A percentile compares a stretch with the other conserved stretches of the same genome.
These are phyloP conservation scores for Pygocentrus nattereri DNA, from an alignment of 2,797 vertebrate species.

Conservation along the genomic window DNA sequence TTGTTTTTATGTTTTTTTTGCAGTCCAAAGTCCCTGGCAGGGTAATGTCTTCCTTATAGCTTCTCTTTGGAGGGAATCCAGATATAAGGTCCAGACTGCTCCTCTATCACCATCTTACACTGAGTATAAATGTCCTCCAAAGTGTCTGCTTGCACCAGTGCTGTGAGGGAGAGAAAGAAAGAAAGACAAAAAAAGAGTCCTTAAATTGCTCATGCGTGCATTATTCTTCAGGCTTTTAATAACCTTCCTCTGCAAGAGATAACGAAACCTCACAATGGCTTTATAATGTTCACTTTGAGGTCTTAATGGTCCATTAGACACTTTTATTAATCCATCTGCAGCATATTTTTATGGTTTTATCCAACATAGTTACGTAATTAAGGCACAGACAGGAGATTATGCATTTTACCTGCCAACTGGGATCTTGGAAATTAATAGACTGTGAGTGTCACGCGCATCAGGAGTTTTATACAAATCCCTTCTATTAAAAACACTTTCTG, in stretches of 20 bases:
- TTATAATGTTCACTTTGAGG: slow-evolving; percentile 31
- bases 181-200: not conserved
- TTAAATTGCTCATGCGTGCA: not conserved
- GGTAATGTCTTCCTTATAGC: slow-evolving; percentile 87
- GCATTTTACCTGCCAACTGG: slow-evolving; percentile 35
- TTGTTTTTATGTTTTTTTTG: slow-evolving; percentile 69
- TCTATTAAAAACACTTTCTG: not conserved
- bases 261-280: slow-evolving; percentile 10
- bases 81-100: slow-evolving; percentile 98
- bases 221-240: not conserved
- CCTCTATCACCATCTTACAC: slow-evolving; percentile 98
- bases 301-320: slow-evolving; percentile 42
- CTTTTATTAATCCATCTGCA: slow-evolving; percentile 11
- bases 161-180: slow-evolving; percentile 77
- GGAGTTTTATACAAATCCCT: not conserved
- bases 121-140: slow-evolving; percentile 98
- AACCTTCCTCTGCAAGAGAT: slow-evolving; percentile 8
- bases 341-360: not conserved
- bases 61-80: slow-evolving; percentile 99
- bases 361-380: slow-evolving; percentile 1
- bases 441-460: not conserved
- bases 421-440: slow-evolving; percentile 6
- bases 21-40: slow-evolving; percentile 80
- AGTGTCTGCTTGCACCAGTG: slow-evolving; percentile 97
- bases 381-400: slow-evolving; percentile 26